Evolutionary conservation across 2,113 vertebrate genomes (phyloP), one percentile per base, ranked within the genome.

Genomic region (Cololabis saira): DNA sequence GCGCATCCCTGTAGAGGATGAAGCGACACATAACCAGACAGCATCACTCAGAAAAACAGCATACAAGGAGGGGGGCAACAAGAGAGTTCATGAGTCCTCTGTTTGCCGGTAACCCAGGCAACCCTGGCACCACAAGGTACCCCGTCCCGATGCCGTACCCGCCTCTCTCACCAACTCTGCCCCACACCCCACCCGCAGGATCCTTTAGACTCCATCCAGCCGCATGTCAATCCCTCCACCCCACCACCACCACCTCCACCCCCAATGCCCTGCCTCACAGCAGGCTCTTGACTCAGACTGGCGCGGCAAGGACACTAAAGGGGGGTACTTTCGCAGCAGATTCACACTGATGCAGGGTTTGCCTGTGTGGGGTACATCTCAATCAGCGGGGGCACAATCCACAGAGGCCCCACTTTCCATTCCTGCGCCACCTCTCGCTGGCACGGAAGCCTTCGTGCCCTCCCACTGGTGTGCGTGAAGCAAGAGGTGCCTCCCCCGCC

Each of bases 361-460:
- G 80, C 79, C 84, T 86, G 90, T 86, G 92, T 85, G 85, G 92
- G 93, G 94, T 93, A 96, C 93, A 92, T 95, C 95, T 97, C 95
- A 96, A 97, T 99, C 96, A 93, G 91, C 92, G 49, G 94, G 95
- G 90, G 91, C 74, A 79, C 76, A 21, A 67, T 77, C 88, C 88
- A 86, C 67, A 13, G 65, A 72, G 81, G 82, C 88, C 78, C 78
- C 71, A 59, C 42, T 72, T 81, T 67, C 75, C 68, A 78, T 67
- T 69, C 43, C 76, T 27, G 73, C 69, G 55, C 77, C 78, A 69
- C 50, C 76, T 76, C 85, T 78, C 62, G 40, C 73, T 83, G 84
- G 87, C 85, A 85, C 54, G 52, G 80, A 73, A 54, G 66, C 75
- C 80, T 50, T 19, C 63, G 42, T 73, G 51, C 64, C 75, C 73